Conservation (phyloP, 1,140 invertebrate species). For the Coenobita brevimanus region DNA sequence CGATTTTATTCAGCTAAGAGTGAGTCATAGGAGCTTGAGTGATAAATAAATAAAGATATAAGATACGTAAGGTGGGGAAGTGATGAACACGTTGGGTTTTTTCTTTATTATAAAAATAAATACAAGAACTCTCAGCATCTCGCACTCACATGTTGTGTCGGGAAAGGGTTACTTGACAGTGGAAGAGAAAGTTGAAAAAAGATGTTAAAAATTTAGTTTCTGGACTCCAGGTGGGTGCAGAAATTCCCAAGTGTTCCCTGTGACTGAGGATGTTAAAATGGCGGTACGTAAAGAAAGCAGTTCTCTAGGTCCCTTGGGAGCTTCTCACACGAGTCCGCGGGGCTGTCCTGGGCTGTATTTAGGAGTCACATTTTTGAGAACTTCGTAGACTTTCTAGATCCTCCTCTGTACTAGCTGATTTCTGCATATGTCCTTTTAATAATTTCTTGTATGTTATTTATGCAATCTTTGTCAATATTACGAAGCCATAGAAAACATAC, state of each 20-base stretch:
- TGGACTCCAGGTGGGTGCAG: conserved; percentile 25
- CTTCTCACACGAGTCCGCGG: conserved; percentile 29
- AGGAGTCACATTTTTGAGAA: too few species aligned
- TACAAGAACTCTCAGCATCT: conserved; percentile 62
- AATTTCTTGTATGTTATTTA: too few species aligned
- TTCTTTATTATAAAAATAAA: conserved; percentile 50
- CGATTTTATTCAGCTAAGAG: too few species aligned
- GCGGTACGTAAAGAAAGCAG: conserved; percentile 64
- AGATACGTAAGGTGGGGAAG: not conserved
- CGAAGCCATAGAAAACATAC: too few species aligned
- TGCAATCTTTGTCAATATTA: too few species aligned
- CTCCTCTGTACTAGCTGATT: too few species aligned
- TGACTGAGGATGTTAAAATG: conserved; percentile 25
- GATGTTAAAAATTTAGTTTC: conserved; percentile 22
- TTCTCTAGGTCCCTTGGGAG: conserved; percentile 58
- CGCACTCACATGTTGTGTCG: conserved; percentile 45
- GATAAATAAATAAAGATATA: not conserved
- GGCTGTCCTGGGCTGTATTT: conserved; percentile 20
- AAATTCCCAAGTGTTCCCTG: conserved; percentile 58
- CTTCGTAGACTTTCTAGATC: too few species aligned
- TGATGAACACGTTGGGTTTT: not conserved
- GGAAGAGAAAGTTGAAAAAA: conserved; percentile 22
- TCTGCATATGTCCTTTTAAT: too few species aligned
- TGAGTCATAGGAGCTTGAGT: too few species aligned
- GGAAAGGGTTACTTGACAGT: conserved; percentile 30